Percentiles rank a stretch among this genome's conserved stretches.
Evolutionary conservation across 1,140 invertebrate genomes (phyloP).

Genomic region (Drosophila simulans): DNA sequence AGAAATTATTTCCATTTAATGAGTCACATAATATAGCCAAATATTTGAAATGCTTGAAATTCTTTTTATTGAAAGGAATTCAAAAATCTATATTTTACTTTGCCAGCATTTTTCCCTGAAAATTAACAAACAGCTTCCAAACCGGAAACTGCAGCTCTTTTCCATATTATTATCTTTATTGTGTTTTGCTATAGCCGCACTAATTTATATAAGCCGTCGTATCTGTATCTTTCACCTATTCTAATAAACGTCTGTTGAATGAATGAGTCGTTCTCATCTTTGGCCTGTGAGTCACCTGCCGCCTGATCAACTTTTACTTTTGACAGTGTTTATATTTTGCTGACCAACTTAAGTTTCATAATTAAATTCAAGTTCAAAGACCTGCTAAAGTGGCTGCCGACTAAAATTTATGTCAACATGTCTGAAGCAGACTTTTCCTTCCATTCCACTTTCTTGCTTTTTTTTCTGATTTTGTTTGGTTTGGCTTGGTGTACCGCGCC

Average conservation of each 20-base stretch:
- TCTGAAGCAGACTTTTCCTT: slow-evolving; percentile 41
- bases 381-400: slow-evolving; percentile 26
- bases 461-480: slow-evolving; percentile 7
- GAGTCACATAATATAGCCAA: background rate
- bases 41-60: no score
- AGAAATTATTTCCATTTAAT: background rate
- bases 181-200: background rate
- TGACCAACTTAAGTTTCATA: slow-evolving; percentile 43
- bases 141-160: background rate
- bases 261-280: slow-evolving; percentile 10
- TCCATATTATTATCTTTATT: background rate
- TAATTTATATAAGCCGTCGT: background rate
- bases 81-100: no score
- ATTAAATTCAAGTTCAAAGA: slow-evolving; percentile 55
- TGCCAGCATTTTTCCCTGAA: no score
- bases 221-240: slow-evolving; percentile 16
- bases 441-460: slow-evolving; percentile 1
- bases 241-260: slow-evolving; percentile 4
- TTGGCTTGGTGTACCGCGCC: slow-evolving; percentile 5
- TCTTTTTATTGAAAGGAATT: no score
- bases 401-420: slow-evolving; percentile 43
- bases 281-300: slow-evolving; percentile 17
- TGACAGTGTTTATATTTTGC: slow-evolving; percentile 24
- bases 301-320: slow-evolving; percentile 42
- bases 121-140: background rate